Base-by-base conservation (phyloP, 2,888 invertebrate species). In the Harpalus rufipes region DNA sequence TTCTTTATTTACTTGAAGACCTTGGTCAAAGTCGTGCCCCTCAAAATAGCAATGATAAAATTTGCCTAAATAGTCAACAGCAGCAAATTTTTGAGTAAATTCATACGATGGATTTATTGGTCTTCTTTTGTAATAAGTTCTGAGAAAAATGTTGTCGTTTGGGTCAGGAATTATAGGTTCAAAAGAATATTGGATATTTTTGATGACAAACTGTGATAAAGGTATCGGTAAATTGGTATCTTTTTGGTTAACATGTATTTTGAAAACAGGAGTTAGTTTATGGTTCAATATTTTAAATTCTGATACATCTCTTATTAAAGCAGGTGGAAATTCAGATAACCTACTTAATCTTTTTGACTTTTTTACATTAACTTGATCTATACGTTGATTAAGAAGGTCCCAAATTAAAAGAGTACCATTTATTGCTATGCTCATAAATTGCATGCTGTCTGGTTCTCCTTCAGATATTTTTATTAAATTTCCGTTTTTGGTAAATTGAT, bases 361-460 rank as follows among this genome's bases (percentile, higher is more conserved):
- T 63, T 80, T 63, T 39, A 0, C 89, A 89, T n/a, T 41, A n/a
- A 10, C 16, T 10, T 6, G 1, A 10, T 14, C 10, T 8, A n/a
- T 7, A 21, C 14, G 18, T 14, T 12, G 63, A 90, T 87, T 87
- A 86, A 87, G 86, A 86, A 86, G 84, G 90, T 95, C 94, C 96
- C 96, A 96, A 88, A 95, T 93, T 56, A 94, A 92, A 72, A 96
- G 91, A 0, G 91, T 92, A 0, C 96, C 96, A 89, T 96, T 96
- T 86, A 93, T 92, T 25, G 94, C 93, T 39, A 93, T 92, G 0
- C 95, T 94, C 1, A 94, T 89, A 88, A 96, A 95, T 88, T 95
- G 95, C 85, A 93, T 14, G 59, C 59, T 80, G 2, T 51, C 44
- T 88, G 87, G 88, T 87, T 81, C 89, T 88, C 88, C 89, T 87